Base-by-base conservation (phyloP, 2,113 vertebrate species). In the Sus scrofa region DNA sequence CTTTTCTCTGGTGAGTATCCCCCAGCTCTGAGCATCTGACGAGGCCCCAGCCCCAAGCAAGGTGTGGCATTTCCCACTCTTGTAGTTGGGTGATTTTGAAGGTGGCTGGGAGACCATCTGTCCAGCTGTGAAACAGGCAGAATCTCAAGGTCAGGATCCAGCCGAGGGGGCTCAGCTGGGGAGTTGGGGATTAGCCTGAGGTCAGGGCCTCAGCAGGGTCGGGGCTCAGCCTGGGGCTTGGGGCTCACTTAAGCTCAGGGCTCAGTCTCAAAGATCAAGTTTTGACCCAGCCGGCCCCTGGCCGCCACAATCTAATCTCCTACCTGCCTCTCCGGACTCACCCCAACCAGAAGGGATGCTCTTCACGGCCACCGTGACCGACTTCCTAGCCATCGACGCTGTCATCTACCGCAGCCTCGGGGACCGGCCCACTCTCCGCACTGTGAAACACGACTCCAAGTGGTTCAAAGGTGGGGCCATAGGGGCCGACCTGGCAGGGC, bases 321-420 rank as follows among this genome's bases (percentile, higher is more conserved):
- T 7, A 4, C 39, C 50, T 16, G 2, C 65, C 95, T 32, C 0
- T 0, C 65, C 9, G 18, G 4, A 87, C 34, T 37, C 9, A 0
- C 0, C 67, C 34, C 70, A 88, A 85, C 32, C 98, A 99, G 99
- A 99, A 87, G 99, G 99, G 82, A 99, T 99, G 98, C 99, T 99
- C 77, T 99, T 99, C 98, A 99, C 99, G 0, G 99, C 99, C 96
- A 99, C 99, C 0, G 99, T 99, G 79, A 99, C 99, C 0, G 99
- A 99, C 98, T 99, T 99, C 98, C 98, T 99, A 88, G 99, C 99
- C 97, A 99, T 99, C 1, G 99, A 99, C 1, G 99, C 99, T 0
- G 99, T 99, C 97, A 99, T 99, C 98, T 99, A 99, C 98, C 99
- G 99, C 54, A 99, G 99, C 98, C 99, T 99, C 0, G 99, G 99